A percentile compares a stretch with the other conserved stretches of the same genome.
phyloP scores from a whole-genome alignment of 1,140 invertebrate species.

The Drosophila persimilis region DNA sequence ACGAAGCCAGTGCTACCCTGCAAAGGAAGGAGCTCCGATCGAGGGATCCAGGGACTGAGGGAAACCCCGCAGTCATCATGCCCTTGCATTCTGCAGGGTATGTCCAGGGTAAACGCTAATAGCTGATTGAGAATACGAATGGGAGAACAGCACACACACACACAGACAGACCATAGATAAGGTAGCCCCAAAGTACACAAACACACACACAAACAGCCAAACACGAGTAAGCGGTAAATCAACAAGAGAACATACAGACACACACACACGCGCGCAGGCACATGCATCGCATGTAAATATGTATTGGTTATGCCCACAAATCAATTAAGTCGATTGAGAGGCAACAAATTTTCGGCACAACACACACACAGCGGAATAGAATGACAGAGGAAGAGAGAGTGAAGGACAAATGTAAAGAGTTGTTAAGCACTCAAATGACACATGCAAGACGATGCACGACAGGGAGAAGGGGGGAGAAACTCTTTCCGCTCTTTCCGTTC shows the following conservation, averaged over 20 bases:
- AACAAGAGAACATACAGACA: conserved; percentile 36
- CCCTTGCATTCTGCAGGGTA: background rate
- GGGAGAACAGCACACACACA: conserved; percentile 27
- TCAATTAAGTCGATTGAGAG: conserved; percentile 81
- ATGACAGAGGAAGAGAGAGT: conserved; percentile 1
- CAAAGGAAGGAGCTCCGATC: background rate
- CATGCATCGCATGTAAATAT: conserved; percentile 55
- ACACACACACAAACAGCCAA: conserved; percentile 23
- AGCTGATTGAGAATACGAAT: conserved; percentile 45
- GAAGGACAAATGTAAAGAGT: conserved; percentile 36
- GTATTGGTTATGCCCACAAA: conserved; percentile 81
- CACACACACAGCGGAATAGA: background rate
- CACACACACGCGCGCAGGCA: conserved; percentile 29
- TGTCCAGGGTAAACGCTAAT: conserved; percentile 42
- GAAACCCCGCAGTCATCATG: too few relatives aligned
- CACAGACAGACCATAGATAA: conserved; percentile 21
- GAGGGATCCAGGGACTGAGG: too few relatives aligned
- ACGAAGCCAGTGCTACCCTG: conserved; percentile 9
- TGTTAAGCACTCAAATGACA: conserved; percentile 12
- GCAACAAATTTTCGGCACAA: conserved; percentile 41
- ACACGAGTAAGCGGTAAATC: conserved; percentile 34
- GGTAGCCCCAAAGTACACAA: conserved; percentile 10
- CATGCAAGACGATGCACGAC: too few relatives aligned
- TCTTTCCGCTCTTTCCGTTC: too few relatives aligned
- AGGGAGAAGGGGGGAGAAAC: too few relatives aligned